These are phyloP conservation scores for Philaethria dido DNA, from an alignment of 2,888 invertebrate genomes.

Conservation along the genomic window DNA sequence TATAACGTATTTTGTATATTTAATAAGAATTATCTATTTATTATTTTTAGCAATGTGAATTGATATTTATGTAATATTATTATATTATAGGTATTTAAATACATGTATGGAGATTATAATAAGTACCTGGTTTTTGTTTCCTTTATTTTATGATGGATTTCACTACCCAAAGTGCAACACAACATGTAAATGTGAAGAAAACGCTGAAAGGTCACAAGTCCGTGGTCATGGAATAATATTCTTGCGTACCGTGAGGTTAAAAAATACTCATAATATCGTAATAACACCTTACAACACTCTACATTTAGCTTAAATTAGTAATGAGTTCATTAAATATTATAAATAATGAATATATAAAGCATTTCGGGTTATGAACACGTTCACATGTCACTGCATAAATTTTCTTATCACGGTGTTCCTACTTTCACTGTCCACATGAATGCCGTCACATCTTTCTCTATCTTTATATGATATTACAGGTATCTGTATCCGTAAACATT, in stretches of 20 bases:
- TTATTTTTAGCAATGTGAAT: constrained; percentile 7
- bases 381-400: constrained; percentile 52
- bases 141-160: neutral
- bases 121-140: too few relatives aligned
- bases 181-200: too few relatives aligned
- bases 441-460: constrained; percentile 34
- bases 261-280: neutral
- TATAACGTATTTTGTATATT: neutral
- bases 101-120: too few relatives aligned
- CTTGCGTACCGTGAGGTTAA: neutral
- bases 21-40: neutral
- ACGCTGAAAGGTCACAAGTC: too few relatives aligned
- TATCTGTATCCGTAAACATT: constrained; percentile 18
- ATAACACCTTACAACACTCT: neutral
- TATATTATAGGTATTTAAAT: too few relatives aligned
- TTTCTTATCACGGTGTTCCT: constrained; percentile 60
- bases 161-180: neutral
- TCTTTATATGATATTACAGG: constrained; percentile 32
- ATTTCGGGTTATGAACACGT: constrained; percentile 15
- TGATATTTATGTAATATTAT: neutral
- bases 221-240: neutral
- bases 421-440: constrained; percentile 59
- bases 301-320: neutral
- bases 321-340: neutral
- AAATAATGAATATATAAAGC: neutral